A percentile compares a stretch with the other conserved stretches of the same genome.
These are phyloP conservation scores for Myotis vivesi DNA, from an alignment of 2,797 vertebrate genomes.

Conservation along the genomic window DNA sequence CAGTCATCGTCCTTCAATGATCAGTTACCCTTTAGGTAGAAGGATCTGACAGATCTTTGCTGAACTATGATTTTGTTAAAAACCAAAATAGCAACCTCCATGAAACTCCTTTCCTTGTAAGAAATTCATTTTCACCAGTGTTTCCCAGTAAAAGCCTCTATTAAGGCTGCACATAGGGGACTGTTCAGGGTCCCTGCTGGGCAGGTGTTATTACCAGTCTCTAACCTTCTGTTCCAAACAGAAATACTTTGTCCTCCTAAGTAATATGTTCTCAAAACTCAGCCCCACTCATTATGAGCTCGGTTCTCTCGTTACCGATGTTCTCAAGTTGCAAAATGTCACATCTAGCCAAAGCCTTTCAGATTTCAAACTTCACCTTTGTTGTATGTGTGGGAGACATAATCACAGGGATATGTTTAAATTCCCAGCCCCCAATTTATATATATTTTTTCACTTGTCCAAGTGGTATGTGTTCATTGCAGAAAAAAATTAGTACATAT, in stretches of 20 bases:
- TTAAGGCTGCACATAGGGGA: not conserved
- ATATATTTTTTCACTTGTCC: not conserved
- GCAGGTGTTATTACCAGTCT: not conserved
- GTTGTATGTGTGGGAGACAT: slow-evolving; percentile 51
- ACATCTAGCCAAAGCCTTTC: slow-evolving; percentile 50
- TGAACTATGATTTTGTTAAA: slow-evolving; percentile 20
- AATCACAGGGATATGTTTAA: not conserved
- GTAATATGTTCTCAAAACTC: not conserved
- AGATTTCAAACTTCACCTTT: slow-evolving; percentile 68
- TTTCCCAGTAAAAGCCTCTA: not conserved
- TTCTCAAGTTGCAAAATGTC: not conserved
- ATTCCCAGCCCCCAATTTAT: not conserved
- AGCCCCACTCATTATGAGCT: not conserved
- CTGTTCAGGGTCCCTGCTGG: not conserved
- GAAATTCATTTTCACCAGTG: not conserved
- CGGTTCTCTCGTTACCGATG: not conserved
- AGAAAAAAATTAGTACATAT: not conserved
- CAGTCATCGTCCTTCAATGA: not conserved
- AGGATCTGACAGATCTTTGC: not conserved
- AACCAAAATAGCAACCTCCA: not conserved
- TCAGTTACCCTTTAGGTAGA: not conserved
- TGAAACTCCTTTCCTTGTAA: not conserved
- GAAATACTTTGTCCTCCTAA: not conserved
- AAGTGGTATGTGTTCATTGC: not conserved
- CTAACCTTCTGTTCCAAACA: not conserved